Conservation (phyloP, 2,113 vertebrate species). For the Sterrhoptilus dennistouni region DNA sequence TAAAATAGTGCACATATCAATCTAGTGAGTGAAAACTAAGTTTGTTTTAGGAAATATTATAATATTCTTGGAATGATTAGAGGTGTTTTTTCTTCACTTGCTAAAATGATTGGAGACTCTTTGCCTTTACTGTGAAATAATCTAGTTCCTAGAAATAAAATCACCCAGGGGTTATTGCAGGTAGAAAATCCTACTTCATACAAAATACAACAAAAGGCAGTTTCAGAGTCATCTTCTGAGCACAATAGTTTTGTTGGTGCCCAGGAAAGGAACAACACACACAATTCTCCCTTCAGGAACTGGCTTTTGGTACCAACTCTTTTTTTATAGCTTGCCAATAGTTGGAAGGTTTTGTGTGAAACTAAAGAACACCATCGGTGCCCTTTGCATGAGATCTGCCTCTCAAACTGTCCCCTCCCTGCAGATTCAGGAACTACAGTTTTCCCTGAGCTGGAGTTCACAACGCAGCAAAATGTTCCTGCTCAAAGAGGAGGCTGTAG, state of each 20-base stretch:
- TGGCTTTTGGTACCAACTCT: neutral
- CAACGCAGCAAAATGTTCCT: neutral
- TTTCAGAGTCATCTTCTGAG: constrained; percentile 10
- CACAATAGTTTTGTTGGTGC: constrained; percentile 1
- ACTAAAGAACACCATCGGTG: neutral
- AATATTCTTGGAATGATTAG: neutral
- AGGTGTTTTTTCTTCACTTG: neutral
- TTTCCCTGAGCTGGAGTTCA: neutral
- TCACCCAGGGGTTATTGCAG: neutral
- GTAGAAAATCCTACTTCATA: neutral
- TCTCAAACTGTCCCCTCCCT: neutral
- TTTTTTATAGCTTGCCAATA: too few species aligned
- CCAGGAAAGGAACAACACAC: neutral
- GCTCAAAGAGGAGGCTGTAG: neutral
- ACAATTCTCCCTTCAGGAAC: neutral
- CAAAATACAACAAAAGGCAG: constrained; percentile 18
- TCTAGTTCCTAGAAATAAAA: constrained; percentile 23
- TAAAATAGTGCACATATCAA: neutral
- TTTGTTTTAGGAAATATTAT: neutral
- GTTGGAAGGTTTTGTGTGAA: neutral
- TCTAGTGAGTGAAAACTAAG: neutral
- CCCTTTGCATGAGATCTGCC: neutral
- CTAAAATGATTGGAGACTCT: neutral
- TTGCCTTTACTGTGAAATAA: neutral
- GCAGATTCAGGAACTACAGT: neutral